Base-by-base conservation (phyloP, 2,797 vertebrate genomes). In the Malurus leucopterus region DNA sequence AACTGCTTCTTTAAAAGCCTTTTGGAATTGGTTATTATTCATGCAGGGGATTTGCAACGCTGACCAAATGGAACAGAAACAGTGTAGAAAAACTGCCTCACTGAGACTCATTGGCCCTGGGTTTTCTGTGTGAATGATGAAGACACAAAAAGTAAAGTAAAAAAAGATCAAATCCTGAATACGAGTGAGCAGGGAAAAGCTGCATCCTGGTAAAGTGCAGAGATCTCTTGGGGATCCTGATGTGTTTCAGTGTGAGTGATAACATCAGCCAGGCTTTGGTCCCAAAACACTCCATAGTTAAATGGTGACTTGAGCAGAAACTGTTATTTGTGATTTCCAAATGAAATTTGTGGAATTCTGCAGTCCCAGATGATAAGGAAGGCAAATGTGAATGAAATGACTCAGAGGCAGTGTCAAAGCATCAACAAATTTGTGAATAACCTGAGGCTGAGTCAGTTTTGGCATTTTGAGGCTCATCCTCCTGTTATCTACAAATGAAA, bases 151-250 rank as follows among this genome's bases (percentile, higher is more conserved):
- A 59, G 21, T 65, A 41, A 90, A 84, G 62, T 3, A 40, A 22
- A 46, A 36, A 67, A 71, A 55, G 36, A 13, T 72, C 47, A 55
- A 72, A 88, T 24, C 23, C 18, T 46, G 53, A 34, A 38, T 40
- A 8, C 1, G 2, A 53, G 26, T 13, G 61, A 67, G 38, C 18
- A 81, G n/a, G 44, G 26, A 27, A 54, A 74, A 94, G 10, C 27
- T 6, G 1, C 23, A 3, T 46, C 21, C 43, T 61, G 0, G 3
- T 13, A 34, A 22, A 89, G 30, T 0, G 0, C 34, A 5, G 23
- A 51, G 13, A 3, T 23, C n/a, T 68, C 24, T 16, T 24, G 11
- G 24, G 47, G 34, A 34, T 16, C 0, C 0, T 26, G 26, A 24
- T 11, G 19, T 4, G 7, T 19, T 83, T 62, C 14, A 21, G 49